These are phyloP conservation scores for Callithrix jacchus DNA, from an alignment of 2,113 vertebrate species.

Conservation along the genomic window DNA sequence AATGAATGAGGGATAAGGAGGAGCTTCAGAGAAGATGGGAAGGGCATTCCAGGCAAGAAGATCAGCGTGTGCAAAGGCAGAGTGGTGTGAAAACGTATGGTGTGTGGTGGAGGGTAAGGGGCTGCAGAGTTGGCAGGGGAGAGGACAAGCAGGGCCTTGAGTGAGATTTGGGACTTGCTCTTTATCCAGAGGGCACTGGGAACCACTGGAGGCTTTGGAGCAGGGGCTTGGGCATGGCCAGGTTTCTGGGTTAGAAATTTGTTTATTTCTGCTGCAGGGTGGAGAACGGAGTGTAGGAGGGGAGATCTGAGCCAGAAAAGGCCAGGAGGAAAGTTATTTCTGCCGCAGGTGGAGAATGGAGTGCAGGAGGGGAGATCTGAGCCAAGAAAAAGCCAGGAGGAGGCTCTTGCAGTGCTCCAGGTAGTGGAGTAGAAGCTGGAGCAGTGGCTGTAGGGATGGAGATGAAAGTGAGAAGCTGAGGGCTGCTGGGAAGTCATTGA, in stretches of 20 bases:
- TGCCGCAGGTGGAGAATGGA: background rate
- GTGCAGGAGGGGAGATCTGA: background rate
- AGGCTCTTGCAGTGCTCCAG: background rate
- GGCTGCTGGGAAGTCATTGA: background rate
- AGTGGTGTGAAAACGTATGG: background rate
- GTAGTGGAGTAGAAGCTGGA: background rate
- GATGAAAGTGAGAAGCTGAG: background rate
- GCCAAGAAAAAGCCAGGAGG: background rate
- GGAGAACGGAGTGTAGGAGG: background rate
- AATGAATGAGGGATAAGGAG: background rate
- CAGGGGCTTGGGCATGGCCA: too few species aligned
- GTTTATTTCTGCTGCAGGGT: background rate
- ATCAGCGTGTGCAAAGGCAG: background rate
- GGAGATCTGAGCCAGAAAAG: background rate
- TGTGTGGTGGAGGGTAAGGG: background rate
- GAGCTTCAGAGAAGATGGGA: background rate
- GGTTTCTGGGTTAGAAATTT: background rate
- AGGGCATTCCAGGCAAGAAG: background rate
- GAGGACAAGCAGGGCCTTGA: background rate
- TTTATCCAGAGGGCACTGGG: background rate
- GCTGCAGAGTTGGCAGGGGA: background rate
- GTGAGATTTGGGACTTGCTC: background rate
- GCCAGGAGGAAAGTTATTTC: background rate
- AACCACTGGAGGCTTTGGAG: background rate
- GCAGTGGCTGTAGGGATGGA: background rate